Conservation (phyloP, 92 coral and sea anemone species). For the Palythoa heliodiscus region DNA sequence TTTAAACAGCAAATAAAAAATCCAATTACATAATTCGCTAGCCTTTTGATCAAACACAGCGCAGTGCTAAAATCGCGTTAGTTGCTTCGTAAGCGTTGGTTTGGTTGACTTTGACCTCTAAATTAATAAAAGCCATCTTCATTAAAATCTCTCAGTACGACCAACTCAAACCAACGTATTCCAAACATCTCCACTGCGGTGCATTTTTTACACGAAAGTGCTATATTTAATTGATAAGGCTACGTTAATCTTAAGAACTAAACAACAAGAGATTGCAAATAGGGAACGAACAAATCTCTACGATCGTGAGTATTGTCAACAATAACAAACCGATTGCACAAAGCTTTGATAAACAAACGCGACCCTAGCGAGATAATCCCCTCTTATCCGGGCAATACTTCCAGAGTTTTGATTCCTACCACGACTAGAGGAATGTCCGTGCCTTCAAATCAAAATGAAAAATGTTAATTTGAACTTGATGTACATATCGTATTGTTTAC, state of each 20-base stretch:
- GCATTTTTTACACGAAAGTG: neutral
- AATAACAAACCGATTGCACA: conserved; percentile 11
- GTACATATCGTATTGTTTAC: conserved; percentile 31
- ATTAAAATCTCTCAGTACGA: conserved; percentile 17
- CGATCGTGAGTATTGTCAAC: conserved; percentile 17
- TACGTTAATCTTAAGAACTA: conserved; percentile 16
- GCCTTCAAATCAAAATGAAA: conserved; percentile 36
- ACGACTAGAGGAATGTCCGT: conserved; percentile 6
- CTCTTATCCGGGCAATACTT: conserved; percentile 44
- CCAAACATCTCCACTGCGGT: conserved; percentile 17
- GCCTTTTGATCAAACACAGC: conserved; percentile 4
- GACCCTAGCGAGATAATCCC: conserved; percentile 40
- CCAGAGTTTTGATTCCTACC: conserved; percentile 32
- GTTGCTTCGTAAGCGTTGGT: neutral
- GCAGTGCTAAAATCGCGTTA: neutral
- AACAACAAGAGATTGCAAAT: conserved; percentile 37
- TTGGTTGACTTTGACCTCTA: conserved; percentile 18
- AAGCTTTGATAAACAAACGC: conserved; percentile 38
- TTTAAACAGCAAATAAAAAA: conserved; percentile 20
- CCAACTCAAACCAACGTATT: conserved; percentile 11
- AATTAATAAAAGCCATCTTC: conserved; percentile 14
- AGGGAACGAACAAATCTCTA: conserved; percentile 7
- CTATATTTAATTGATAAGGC: neutral
- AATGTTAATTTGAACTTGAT: conserved; percentile 39
- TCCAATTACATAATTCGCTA: conserved; percentile 20